Conservation (phyloP, 2,113 vertebrate species). For the Nibea coibor region DNA sequence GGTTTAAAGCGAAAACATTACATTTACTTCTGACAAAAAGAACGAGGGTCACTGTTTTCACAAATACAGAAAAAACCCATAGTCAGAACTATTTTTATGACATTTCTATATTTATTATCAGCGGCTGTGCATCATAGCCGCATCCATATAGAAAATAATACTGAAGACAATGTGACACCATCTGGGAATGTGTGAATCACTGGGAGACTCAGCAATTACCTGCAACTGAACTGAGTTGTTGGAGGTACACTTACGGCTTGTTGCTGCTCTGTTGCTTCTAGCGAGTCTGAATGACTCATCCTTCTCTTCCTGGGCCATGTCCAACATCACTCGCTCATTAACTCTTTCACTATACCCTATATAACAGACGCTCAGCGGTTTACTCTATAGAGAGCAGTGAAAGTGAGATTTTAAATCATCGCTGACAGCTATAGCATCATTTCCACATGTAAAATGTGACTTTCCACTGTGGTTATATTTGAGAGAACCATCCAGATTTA, state of each 20-base stretch:
- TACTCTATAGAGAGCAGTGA: too few species aligned
- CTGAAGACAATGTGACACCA: background rate
- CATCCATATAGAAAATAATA: background rate
- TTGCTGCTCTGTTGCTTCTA: background rate
- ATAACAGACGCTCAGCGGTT: background rate
- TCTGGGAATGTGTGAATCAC: background rate
- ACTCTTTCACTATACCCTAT: background rate
- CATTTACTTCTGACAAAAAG: background rate
- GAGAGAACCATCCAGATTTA: background rate
- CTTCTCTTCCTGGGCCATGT: background rate
- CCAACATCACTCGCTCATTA: constrained; percentile 16
- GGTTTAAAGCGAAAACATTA: background rate
- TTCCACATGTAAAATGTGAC: background rate
- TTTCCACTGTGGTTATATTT: background rate
- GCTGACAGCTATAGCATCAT: background rate
- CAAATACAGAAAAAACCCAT: background rate
- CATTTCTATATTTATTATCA: constrained; percentile 1
- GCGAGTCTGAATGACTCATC: constrained; percentile 25
- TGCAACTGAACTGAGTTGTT: background rate
- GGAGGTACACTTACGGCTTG: background rate
- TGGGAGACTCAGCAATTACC: background rate
- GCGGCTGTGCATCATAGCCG: background rate
- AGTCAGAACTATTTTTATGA: background rate
- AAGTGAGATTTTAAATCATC: background rate
- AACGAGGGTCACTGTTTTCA: background rate